A percentile compares a stretch with the other conserved stretches of the same genome.
Evolutionary conservation across 1,140 invertebrate genomes (phyloP).

Genomic region (Branchinecta lindahli): DNA sequence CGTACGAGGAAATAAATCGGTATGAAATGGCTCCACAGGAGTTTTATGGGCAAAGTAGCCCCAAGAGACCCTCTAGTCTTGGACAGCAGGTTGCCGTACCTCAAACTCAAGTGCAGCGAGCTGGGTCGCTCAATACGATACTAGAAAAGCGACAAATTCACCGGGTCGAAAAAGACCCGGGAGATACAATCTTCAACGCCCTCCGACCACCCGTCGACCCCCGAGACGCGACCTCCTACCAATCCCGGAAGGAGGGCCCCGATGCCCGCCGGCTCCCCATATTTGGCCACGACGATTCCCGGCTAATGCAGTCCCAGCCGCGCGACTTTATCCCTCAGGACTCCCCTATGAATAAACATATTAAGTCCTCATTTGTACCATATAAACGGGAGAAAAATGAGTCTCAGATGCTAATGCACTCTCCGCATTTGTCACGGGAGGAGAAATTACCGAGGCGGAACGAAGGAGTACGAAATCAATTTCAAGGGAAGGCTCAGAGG

Average conservation of each 20-base stretch:
- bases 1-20: conserved; percentile 19
- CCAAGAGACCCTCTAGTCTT: conserved; percentile 9
- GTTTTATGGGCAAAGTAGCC: background rate
- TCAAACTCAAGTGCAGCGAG: conserved; percentile 6
- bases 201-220: background rate
- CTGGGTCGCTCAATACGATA: background rate
- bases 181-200: background rate
- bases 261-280: background rate
- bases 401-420: background rate
- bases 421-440: background rate
- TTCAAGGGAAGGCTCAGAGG: background rate
- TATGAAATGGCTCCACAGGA: conserved; percentile 4
- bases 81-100: background rate
- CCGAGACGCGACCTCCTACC: background rate
- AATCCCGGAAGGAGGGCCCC: background rate
- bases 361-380: background rate
- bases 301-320: background rate
- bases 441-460: background rate
- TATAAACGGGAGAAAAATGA: conserved; percentile 6
- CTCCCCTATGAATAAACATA: conserved; percentile 1
- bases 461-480: background rate
- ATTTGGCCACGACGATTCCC: background rate
- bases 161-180: background rate
- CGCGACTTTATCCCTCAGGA: background rate
- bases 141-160: background rate